phyloP scores from a whole-genome alignment of 2,888 invertebrate species.

The Celastrina argiolus region DNA sequence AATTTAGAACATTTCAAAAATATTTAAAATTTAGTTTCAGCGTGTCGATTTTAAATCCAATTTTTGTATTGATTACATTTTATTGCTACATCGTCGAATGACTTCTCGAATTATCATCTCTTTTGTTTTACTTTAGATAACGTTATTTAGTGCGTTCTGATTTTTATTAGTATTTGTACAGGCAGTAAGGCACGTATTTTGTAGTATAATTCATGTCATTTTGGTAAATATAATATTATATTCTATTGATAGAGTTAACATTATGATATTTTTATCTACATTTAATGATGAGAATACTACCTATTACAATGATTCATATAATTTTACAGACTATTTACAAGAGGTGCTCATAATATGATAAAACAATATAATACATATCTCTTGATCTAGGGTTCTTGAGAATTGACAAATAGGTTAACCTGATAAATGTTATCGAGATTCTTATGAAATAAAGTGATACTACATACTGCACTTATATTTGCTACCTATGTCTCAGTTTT shows the following conservation, averaged over 20 bases:
- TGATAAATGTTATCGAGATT: constrained; percentile 18
- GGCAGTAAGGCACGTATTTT: background rate
- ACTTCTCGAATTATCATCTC: background rate
- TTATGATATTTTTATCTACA: background rate
- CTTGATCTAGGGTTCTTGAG: constrained; percentile 27
- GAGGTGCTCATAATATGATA: constrained; percentile 29
- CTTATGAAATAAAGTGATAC: background rate
- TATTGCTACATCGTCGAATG: background rate
- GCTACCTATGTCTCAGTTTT: background rate
- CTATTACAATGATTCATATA: background rate
- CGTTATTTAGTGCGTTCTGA: background rate
- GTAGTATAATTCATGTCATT: background rate
- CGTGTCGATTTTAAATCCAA: background rate
- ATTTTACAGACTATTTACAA: constrained; percentile 18
- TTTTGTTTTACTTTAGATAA: background rate
- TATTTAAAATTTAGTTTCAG: too few species aligned
- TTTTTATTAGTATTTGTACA: background rate
- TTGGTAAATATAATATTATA: background rate
- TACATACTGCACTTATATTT: background rate
- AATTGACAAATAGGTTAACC: constrained; percentile 26
- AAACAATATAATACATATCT: constrained; percentile 24
- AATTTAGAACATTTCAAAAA: too few species aligned
- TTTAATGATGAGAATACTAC: background rate
- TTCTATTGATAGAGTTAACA: background rate
- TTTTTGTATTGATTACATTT: background rate